phyloP scores from a whole-genome alignment of 2,888 invertebrate species.

The Acheta domesticus region DNA sequence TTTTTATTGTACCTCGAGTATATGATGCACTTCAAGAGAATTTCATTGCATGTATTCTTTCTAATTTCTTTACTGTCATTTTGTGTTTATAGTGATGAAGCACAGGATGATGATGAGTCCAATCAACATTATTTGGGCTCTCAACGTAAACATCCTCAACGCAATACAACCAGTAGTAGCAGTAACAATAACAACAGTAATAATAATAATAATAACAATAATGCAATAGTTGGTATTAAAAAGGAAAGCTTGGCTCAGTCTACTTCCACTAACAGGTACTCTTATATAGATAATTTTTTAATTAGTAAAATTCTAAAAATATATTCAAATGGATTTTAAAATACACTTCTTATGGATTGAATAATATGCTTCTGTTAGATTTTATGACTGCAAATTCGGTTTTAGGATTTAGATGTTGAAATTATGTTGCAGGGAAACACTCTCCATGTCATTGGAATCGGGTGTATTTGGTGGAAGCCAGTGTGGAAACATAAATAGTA shows the following conservation, averaged over 20 bases:
- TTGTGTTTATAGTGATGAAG: constrained; percentile 32
- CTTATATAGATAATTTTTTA: not conserved
- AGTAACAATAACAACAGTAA: constrained; percentile 25
- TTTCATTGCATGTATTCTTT: too few species aligned
- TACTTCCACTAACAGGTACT: constrained; percentile 23
- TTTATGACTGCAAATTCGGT: not conserved
- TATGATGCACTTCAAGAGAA: too few species aligned
- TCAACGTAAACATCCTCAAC: constrained; percentile 22
- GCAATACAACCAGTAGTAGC: constrained; percentile 22
- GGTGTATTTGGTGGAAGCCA: constrained; percentile 22
- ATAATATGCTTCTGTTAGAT: not conserved
- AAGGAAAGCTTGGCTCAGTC: constrained; percentile 22
- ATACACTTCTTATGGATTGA: not conserved
- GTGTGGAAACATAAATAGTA: constrained; percentile 30
- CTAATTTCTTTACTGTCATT: not conserved
- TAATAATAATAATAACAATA: constrained; percentile 23
- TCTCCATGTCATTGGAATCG: constrained; percentile 34
- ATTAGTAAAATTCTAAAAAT: not conserved
- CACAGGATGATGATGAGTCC: constrained; percentile 31
- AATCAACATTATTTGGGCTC: constrained; percentile 22
- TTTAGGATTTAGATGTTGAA: not conserved
- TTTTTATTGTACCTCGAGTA: not conserved
- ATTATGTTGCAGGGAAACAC: constrained; percentile 30
- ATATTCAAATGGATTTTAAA: not conserved
- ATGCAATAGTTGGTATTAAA: not conserved